Evolutionary conservation across 2,888 invertebrate genomes (phyloP), one percentile per base, ranked within the genome.

Genomic region (Gryllus longicercus): DNA sequence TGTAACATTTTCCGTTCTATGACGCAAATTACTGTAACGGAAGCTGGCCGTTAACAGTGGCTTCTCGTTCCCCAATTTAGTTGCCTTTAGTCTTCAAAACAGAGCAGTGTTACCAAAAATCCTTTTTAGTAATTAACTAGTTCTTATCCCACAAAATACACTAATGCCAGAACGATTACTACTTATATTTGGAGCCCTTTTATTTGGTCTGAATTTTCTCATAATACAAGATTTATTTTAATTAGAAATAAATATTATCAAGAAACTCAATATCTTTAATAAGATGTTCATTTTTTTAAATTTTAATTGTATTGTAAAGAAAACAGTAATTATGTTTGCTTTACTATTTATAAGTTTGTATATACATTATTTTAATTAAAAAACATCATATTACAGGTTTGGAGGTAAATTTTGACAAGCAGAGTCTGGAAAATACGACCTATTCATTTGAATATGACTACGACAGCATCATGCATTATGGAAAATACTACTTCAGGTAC

Each of bases 381-480:
- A 38, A 38, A 38, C 8, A 14, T 49, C 76, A 86, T 81, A 84
- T 89, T 86, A 84, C 88, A 87, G 91, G 89, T 80, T 92, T 90
- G 84, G 87, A 89, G 79, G 88, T 89, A 51, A 93, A 93, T 85
- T 93, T 93, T 84, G 91, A 91, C 82, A 91, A 92, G 79, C 90
- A 92, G 82, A 90, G 91, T 78, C 86, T 90, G 63, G 89, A 90
- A 79, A 91, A 92, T 83, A 92, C 92, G 11, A 91, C 91, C 11
- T 91, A 91, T 84, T 88, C 89, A 78, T 93, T 92, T 85, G 92
- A 92, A 80, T 95, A 95, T 84, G 94, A 94, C 85, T 94, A 92
- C 85, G 91, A 92, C 82, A 93, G 93, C 16, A 92, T 94, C 51
- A 94, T 95, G 94, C 95, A 95, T 85, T 95, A 95, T 83, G 93